These are phyloP conservation scores for Saimiri boliviensis DNA, from an alignment of 2,113 vertebrate genomes.

Conservation along the genomic window DNA sequence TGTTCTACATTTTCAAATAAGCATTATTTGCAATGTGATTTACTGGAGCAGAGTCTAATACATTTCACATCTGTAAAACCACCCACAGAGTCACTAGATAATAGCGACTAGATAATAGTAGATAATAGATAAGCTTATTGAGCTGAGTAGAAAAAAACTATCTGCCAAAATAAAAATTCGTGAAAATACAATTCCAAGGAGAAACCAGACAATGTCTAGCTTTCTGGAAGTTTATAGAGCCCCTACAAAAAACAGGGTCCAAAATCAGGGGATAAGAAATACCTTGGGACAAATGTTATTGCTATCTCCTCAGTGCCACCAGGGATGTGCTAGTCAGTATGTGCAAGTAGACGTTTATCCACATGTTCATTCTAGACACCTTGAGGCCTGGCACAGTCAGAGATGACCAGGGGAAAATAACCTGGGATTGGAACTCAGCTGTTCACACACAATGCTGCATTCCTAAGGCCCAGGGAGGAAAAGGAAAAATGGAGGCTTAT, in stretches of 20 bases:
- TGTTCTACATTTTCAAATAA: constrained; percentile 23
- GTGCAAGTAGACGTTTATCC: background rate
- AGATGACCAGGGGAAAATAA: background rate
- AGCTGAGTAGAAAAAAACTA: background rate
- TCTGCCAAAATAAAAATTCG: background rate
- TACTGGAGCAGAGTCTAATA: background rate
- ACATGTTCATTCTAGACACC: background rate
- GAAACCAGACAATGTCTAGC: background rate
- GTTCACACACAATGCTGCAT: background rate
- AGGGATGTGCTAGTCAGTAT: background rate
- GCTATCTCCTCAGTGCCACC: background rate
- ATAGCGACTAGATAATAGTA: too few species aligned
- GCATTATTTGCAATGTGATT: background rate
- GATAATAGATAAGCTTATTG: background rate
- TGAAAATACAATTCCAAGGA: background rate
- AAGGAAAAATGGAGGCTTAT: background rate
- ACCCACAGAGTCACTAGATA: background rate
- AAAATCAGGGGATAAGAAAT: background rate
- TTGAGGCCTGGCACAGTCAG: background rate
- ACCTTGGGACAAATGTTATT: background rate
- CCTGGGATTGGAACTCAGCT: background rate
- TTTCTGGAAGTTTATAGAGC: background rate
- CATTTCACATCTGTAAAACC: background rate
- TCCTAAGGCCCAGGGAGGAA: background rate
- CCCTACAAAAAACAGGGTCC: background rate